Percentiles rank a stretch among this genome's conserved stretches.
Evolutionary conservation across 1,140 invertebrate species (phyloP).

Genomic region (Sminthurides bifidus): DNA sequence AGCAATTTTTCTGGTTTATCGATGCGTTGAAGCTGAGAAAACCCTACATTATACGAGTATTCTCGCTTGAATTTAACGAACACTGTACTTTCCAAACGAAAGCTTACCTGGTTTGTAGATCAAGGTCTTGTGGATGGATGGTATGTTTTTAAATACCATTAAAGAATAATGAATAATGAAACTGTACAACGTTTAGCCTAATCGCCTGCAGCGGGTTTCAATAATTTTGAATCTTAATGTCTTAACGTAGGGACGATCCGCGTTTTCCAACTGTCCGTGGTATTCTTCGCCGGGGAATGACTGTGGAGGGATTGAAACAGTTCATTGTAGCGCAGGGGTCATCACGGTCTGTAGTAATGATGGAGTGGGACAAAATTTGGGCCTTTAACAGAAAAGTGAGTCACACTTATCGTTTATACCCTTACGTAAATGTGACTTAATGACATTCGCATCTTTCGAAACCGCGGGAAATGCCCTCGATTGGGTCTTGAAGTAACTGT

Average conservation of each 20-base stretch:
- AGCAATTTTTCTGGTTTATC: slow-evolving; percentile 95
- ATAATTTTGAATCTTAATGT: neutral
- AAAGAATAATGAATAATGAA: neutral
- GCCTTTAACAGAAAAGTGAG: slow-evolving; percentile 93
- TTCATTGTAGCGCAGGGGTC: slow-evolving; percentile 99
- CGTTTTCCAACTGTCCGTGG: slow-evolving; percentile 96
- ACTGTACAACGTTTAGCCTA: neutral
- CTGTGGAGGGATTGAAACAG: slow-evolving; percentile 89
- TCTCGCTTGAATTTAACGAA: slow-evolving; percentile 92
- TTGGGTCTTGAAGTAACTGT: neutral
- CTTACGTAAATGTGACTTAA: neutral
- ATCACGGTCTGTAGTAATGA: slow-evolving; percentile 90
- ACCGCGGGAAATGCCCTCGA: neutral
- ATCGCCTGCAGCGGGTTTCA: neutral
- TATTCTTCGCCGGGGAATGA: slow-evolving; percentile 88
- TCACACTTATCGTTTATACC: neutral
- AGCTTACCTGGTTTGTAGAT: slow-evolving; percentile 94
- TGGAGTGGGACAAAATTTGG: slow-evolving; percentile 99
- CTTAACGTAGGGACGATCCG: slow-evolving; percentile 79
- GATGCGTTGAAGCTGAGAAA: slow-evolving; percentile 74
- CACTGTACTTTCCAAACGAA: slow-evolving; percentile 93
- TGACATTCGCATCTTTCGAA: neutral
- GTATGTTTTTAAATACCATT: slow-evolving; percentile 42
- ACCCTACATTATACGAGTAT: slow-evolving; percentile 92
- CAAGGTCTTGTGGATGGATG: slow-evolving; percentile 89